Percentiles rank a stretch among this genome's conserved stretches.
phyloP scores from a whole-genome alignment of 2,113 vertebrate genomes.

The Mesocricetus auratus region DNA sequence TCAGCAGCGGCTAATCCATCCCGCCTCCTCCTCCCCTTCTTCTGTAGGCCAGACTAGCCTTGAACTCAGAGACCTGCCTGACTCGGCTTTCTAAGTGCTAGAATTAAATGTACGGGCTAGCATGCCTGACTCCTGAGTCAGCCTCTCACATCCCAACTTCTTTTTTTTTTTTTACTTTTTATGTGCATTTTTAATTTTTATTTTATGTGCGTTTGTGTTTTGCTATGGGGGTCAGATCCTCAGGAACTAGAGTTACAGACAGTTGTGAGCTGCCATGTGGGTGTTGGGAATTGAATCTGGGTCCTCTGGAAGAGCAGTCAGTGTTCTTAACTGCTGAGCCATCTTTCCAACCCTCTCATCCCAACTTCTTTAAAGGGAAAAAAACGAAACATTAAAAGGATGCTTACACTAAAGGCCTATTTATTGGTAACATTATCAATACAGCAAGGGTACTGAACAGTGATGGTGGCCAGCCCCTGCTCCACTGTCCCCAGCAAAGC shows the following conservation, averaged over 20 bases:
- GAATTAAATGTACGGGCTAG: neutral
- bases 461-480: neutral
- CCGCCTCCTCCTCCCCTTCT: neutral
- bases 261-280: too few species aligned
- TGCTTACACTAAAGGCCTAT: neutral
- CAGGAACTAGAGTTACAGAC: too few species aligned
- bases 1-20: neutral
- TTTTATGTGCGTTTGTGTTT: too few species aligned
- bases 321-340: too few species aligned
- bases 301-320: too few species aligned
- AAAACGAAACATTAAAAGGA: neutral
- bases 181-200: too few species aligned
- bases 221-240: too few species aligned
- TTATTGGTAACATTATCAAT: neutral
- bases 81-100: neutral
- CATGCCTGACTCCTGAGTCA: neutral
- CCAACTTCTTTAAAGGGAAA: neutral
- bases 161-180: neutral
- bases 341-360: neutral
- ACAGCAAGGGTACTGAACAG: neutral
- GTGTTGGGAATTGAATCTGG: too few species aligned
- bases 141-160: neutral
- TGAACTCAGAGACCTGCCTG: neutral
- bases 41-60: neutral
- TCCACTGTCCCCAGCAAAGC: neutral